Conservation (phyloP, 2,797 vertebrate genomes). For the Hylomyscus alleni region DNA sequence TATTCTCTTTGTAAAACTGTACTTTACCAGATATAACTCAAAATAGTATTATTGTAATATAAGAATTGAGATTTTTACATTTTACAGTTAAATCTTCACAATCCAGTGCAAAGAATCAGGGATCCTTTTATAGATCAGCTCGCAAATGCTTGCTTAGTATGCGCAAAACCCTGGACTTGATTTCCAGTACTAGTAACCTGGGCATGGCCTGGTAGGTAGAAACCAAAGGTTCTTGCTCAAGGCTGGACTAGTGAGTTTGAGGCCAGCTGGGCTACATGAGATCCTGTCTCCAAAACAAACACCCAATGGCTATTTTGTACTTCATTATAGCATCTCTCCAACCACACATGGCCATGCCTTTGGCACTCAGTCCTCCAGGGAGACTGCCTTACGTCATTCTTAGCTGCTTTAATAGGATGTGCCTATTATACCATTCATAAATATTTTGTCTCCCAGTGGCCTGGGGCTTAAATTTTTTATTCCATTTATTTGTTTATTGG, state of each 20-base stretch:
- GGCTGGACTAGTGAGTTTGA: not conserved
- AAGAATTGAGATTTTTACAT: conserved; percentile 1
- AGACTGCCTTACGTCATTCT: not conserved
- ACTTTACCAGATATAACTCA: not conserved
- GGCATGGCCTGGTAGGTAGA: not conserved
- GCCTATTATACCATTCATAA: not conserved
- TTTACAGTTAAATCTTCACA: conserved; percentile 20
- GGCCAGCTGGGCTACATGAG: not conserved
- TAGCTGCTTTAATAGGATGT: not conserved
- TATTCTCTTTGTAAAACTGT: not conserved
- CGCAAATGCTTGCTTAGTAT: not conserved
- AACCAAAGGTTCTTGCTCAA: not conserved
- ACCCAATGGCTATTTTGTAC: not conserved
- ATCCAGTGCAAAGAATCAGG: not conserved
- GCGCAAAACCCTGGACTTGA: not conserved
- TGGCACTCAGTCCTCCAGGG: not conserved
- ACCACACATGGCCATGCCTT: not conserved
- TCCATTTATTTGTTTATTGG: not conserved
- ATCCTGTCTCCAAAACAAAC: not conserved
- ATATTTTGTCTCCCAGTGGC: not conserved
- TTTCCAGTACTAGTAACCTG: not conserved
- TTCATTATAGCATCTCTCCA: not conserved
- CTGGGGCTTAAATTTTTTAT: not conserved
- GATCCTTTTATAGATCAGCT: too few relatives aligned
- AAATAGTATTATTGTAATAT: not conserved